phyloP scores from a whole-genome alignment of 2,113 vertebrate species.

The Morone chrysops region DNA sequence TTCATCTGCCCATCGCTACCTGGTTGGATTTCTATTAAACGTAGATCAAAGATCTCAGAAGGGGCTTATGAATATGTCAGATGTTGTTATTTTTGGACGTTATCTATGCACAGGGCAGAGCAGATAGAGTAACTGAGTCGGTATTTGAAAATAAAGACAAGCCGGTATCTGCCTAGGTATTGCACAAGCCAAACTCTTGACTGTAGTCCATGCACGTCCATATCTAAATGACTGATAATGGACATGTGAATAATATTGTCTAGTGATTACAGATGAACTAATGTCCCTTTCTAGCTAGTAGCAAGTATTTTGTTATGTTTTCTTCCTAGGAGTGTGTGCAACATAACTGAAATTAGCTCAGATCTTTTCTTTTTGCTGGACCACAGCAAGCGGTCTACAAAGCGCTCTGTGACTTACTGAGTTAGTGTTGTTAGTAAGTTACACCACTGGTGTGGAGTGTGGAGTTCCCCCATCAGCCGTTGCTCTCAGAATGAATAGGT shows the following conservation, averaged over 20 bases:
- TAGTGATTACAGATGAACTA: neutral
- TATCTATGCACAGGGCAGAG: constrained; percentile 40
- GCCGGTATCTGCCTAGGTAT: constrained; percentile 32
- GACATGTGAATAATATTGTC: neutral
- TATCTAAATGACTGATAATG: constrained; percentile 13
- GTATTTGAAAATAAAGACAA: constrained; percentile 58
- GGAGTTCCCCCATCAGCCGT: too few relatives aligned
- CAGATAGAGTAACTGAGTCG: constrained; percentile 50
- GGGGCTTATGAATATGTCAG: constrained; percentile 31
- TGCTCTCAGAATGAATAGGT: too few relatives aligned
- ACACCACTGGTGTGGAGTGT: too few relatives aligned
- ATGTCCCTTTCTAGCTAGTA: neutral
- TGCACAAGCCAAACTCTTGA: constrained; percentile 30
- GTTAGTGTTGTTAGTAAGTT: too few relatives aligned
- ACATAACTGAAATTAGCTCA: neutral
- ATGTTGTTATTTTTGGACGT: constrained; percentile 59
- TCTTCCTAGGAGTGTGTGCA: neutral
- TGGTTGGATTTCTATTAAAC: constrained; percentile 42
- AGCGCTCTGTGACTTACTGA: too few relatives aligned
- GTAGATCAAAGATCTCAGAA: constrained; percentile 36
- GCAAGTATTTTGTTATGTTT: neutral
- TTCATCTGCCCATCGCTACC: constrained; percentile 23
- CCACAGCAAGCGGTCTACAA: too few relatives aligned
- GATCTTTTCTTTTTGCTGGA: too few relatives aligned
- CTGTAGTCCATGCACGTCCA: constrained; percentile 29